Base-by-base conservation (phyloP, 1,140 invertebrate species). In the Acromyrmex charruanus region DNA sequence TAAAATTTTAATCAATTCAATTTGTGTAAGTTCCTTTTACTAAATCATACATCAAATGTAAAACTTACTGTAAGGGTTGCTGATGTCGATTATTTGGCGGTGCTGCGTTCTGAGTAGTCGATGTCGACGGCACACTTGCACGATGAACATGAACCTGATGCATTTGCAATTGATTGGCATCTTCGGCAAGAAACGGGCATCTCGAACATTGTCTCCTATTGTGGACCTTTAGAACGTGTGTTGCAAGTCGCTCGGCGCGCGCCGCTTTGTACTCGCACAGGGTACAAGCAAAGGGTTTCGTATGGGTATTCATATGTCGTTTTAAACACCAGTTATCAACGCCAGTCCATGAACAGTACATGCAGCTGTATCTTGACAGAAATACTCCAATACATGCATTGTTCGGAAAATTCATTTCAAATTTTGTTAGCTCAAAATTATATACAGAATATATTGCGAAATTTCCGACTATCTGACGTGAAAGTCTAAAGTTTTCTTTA, bases 241-340 rank as follows among this genome's bases (percentile, higher is more conserved):
- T 98, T 44, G 98, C 97, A 10, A 99, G 95, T 72, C 98, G 96
- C 94, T 98, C 98, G 28, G 98, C 97, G 61, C 98, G 96, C 16
- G 98, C 98, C 63, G 98, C 98, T 96, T 98, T 98, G 95, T 98
- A 99, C 92, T 99, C 98, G 94, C 98, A 99, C 16, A 99, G 96
- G 66, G 97, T 97, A 94, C 98, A 99, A 14, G 97, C 97, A 93
- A 98, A 99, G 21, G 98, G 98, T 94, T 98, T 99, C 91, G 98
- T 96, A 94, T 99, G 98, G 21, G 98, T 99, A 95, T 99, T 99
- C 72, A 99, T 96, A 94, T 99, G 98, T 10, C 98, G 96, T 94
- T 99, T 98, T 72, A 99, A 95, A 90, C 98, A 98, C 98, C 98
- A 99, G 92, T 98, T 98, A 94, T 99, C 98, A n/a, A 98, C 98